Percentiles rank a stretch among this genome's conserved stretches.
phyloP scores from a whole-genome alignment of 2,888 invertebrate genomes.

The Lithophane ornitopus region DNA sequence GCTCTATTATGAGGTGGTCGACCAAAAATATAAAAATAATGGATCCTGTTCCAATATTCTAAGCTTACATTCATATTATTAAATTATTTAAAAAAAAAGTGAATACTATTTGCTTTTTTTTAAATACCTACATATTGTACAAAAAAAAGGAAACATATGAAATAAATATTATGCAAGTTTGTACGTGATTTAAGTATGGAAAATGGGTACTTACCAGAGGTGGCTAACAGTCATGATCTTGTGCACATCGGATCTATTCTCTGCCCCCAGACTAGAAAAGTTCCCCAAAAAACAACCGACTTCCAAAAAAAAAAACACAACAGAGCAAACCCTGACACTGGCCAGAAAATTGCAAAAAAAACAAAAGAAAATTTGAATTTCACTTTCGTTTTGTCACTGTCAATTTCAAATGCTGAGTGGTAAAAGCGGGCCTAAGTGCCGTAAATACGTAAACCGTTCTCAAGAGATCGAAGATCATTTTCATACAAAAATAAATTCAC shows the following conservation, averaged over 20 bases:
- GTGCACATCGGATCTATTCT: neutral
- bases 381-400: neutral
- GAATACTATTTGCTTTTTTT: too few species aligned
- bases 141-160: neutral
- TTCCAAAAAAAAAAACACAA: too few species aligned
- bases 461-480: neutral
- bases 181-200: neutral
- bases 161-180: neutral
- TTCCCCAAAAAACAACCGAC: neutral
- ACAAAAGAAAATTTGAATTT: too few species aligned
- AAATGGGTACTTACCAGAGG: neutral
- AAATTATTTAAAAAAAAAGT: too few species aligned
- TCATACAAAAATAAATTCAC: constrained; percentile 10
- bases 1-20: too few species aligned
- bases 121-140: too few species aligned
- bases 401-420: neutral
- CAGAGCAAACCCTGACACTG: too few species aligned
- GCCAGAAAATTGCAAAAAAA: too few species aligned
- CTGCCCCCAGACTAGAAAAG: neutral
- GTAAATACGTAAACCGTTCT: neutral
- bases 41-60: too few species aligned
- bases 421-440: neutral
- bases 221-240: neutral
- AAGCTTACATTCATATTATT: too few species aligned
- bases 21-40: neutral